Evolutionary conservation across 2,113 vertebrate species (phyloP), one percentile per base, ranked within the genome.

Genomic region (Poeciliopsis occidentalis): DNA sequence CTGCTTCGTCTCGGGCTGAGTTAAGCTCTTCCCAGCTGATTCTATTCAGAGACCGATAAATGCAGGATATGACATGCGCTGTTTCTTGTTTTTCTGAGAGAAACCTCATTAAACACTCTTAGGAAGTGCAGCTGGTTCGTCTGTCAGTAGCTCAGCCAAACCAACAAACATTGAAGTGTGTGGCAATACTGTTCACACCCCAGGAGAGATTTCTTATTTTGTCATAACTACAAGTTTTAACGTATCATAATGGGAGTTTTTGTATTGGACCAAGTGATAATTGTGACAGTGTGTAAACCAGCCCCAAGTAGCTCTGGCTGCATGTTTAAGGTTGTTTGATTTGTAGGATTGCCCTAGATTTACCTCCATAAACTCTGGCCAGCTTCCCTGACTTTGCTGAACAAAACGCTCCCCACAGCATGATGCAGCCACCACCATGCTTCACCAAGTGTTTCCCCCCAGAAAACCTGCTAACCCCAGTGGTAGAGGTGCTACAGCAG

Each of bases 1-100:
- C 81, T 30, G 4, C 68, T 79, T 82, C 74, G 65, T 62, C 7
- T 3, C 57, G 66, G 60, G 12, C 63, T 5, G 47, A 8, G 47
- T 60, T 30, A 32, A 67, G 19, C 26, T 15, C 31, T 5, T 3
- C 67, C 22, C 78, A 67, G 60, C 72, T n/a, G 71, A 82, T 72
- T 37, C 1, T n/a, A 26, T 71, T 47, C 27, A 64, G 3, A 39
- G 57, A 57, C 68, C 57, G 41, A 39, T n/a, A 71, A 60, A 64
- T 41, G 29, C 30, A 66, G 60, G 32, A 31, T 26, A 57, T 57
- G 24, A 24, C 17, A n/a, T 2, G 0, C 22, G 7, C 17, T 1
- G 19, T 32, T 64, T 64, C 12, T 12, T 47, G 13, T 12, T 62
- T 41, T 30, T 24, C 26, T 41, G n/a, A 64, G 15, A 65, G 34